Percentiles rank a stretch among this genome's conserved stretches.
phyloP scores from a whole-genome alignment of 2,888 invertebrate genomes.

The Pecten maximus region DNA sequence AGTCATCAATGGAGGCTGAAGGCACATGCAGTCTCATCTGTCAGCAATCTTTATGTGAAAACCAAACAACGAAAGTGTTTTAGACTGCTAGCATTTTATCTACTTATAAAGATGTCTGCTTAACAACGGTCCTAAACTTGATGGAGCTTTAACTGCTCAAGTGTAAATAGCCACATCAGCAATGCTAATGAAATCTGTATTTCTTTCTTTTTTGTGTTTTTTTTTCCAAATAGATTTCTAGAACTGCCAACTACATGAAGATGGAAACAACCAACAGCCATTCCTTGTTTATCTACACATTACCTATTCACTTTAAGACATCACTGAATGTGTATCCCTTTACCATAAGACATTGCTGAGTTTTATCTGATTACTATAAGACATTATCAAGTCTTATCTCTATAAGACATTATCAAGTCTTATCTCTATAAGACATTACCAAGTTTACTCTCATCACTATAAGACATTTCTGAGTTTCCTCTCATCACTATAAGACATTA shows the following conservation, averaged over 20 bases:
- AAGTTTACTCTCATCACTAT: background rate
- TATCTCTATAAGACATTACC: background rate
- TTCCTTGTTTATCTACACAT: no score
- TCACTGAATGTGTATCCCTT: background rate
- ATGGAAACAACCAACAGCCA: background rate
- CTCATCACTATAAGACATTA: no score
- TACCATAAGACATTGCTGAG: background rate
- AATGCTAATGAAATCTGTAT: background rate
- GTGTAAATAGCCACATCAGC: background rate
- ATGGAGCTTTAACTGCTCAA: background rate
- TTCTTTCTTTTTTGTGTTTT: background rate
- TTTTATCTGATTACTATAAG: background rate
- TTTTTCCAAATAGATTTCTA: background rate
- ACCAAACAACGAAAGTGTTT: conserved; percentile 26
- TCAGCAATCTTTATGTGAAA: conserved; percentile 33
- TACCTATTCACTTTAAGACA: background rate
- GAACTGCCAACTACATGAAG: background rate
- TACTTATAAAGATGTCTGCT: background rate
- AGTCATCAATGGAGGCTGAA: background rate
- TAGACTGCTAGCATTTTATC: background rate
- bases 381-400: no score
- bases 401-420: no score
- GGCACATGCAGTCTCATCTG: background rate
- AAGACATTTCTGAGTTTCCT: background rate
- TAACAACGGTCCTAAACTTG: background rate